phyloP scores from a whole-genome alignment of 2,888 invertebrate species.

The Argyresthia goedartella region DNA sequence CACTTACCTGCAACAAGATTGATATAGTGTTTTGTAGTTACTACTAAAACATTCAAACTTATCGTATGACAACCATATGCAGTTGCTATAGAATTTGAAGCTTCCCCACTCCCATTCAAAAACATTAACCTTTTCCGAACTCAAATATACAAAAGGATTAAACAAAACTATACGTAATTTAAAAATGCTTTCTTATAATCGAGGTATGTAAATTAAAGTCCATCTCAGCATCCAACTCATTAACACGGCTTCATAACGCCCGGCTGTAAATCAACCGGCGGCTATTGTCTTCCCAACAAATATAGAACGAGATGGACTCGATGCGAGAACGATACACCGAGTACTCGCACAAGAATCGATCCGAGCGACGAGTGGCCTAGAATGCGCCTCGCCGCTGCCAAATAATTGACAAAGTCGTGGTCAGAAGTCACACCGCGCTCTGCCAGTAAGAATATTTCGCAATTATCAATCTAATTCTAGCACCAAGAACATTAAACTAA shows the following conservation, averaged over 20 bases:
- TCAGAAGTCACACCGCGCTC: conserved; percentile 19
- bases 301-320: conserved; percentile 4
- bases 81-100: not conserved
- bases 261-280: conserved; percentile 24
- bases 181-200: conserved; percentile 8
- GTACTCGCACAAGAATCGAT: conserved; percentile 9
- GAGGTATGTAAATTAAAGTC: conserved; percentile 7
- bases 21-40: not conserved
- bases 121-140: too few species aligned
- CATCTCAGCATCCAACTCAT: conserved; percentile 8
- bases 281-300: conserved; percentile 39
- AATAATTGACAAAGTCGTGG: conserved; percentile 60
- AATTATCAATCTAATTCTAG: conserved; percentile 51
- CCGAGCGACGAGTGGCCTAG: conserved; percentile 37
- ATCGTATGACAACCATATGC: not conserved
- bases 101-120: not conserved
- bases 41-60: not conserved
- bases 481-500: conserved; percentile 4
- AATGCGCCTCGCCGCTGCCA: conserved; percentile 55
- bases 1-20: conserved; percentile 21
- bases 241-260: conserved; percentile 8
- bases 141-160: not conserved
- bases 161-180: conserved; percentile 2
- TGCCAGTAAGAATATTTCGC: conserved; percentile 58
- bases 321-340: conserved; percentile 2